Conservation (phyloP, 2,113 vertebrate genomes). For the Nipponia nippon region DNA sequence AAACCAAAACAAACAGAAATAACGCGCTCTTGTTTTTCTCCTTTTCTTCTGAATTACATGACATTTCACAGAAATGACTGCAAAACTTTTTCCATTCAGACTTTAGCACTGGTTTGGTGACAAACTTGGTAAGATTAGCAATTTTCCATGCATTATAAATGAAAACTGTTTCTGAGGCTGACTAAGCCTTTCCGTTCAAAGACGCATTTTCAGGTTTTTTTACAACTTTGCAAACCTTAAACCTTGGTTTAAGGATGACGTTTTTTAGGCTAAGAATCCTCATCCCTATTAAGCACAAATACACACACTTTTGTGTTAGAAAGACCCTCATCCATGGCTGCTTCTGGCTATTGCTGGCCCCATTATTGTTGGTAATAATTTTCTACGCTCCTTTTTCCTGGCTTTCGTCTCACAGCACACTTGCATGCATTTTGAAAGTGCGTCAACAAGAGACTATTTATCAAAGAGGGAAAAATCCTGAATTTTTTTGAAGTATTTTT, state of each 20-base stretch:
- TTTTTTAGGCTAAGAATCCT: neutral
- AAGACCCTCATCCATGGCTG: neutral
- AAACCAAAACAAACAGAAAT: neutral
- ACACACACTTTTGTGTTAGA: neutral
- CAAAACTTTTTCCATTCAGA: conserved; percentile 53
- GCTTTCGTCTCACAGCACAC: neutral
- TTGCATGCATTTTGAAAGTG: neutral
- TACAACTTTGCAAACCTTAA: neutral
- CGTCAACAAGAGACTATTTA: neutral
- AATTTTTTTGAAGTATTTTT: accelerated
- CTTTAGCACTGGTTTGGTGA: conserved; percentile 42
- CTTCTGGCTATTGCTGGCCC: neutral
- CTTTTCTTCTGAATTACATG: conserved; percentile 4
- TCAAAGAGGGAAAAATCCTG: neutral
- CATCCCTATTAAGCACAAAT: neutral
- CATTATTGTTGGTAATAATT: neutral
- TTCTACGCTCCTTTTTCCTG: neutral
- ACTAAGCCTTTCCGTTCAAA: conserved; percentile 42
- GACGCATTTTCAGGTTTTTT: conserved; percentile 15
- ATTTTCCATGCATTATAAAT: conserved; percentile 40
- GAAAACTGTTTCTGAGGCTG: conserved; percentile 11
- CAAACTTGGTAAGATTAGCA: conserved; percentile 52
- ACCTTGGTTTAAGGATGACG: neutral
- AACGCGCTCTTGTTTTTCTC: neutral
- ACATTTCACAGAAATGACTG: conserved; percentile 48